Conservation (phyloP, 2,113 vertebrate species). For the Cervus canadensis region DNA sequence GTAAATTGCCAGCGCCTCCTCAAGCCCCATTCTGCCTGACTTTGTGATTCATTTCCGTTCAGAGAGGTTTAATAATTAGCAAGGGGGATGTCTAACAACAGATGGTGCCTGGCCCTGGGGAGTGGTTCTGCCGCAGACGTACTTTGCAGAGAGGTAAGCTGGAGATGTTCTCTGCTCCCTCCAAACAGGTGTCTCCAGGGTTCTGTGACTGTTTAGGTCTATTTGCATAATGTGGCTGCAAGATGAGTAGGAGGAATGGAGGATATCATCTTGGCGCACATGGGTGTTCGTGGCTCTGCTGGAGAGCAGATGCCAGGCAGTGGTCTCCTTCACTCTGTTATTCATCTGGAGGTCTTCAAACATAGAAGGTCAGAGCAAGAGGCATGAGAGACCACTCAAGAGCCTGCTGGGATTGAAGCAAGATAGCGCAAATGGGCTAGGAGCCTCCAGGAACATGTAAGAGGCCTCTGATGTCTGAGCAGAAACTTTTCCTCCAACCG, state of each 20-base stretch:
- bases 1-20: conserved; percentile 14
- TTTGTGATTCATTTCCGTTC: conserved; percentile 64
- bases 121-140: conserved; percentile 51
- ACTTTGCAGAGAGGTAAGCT: conserved; percentile 21
- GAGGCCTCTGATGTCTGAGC: background rate
- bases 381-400: background rate
- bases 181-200: background rate
- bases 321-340: background rate
- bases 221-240: background rate
- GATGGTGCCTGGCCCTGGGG: conserved; percentile 65
- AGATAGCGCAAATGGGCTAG: background rate
- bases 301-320: background rate
- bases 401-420: background rate
- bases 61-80: conserved; percentile 71
- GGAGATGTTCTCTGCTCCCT: background rate
- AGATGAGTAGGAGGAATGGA: background rate
- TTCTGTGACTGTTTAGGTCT: background rate
- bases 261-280: background rate
- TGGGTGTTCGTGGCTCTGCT: background rate
- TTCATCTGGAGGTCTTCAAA: background rate
- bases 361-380: background rate
- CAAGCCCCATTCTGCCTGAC: background rate
- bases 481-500: accelerated
- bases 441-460: background rate
- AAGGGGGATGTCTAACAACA: conserved; percentile 67